Evolutionary conservation across 2,888 invertebrate species (phyloP), one percentile per base, ranked within the genome.

Genomic region (Phortica magna): DNA sequence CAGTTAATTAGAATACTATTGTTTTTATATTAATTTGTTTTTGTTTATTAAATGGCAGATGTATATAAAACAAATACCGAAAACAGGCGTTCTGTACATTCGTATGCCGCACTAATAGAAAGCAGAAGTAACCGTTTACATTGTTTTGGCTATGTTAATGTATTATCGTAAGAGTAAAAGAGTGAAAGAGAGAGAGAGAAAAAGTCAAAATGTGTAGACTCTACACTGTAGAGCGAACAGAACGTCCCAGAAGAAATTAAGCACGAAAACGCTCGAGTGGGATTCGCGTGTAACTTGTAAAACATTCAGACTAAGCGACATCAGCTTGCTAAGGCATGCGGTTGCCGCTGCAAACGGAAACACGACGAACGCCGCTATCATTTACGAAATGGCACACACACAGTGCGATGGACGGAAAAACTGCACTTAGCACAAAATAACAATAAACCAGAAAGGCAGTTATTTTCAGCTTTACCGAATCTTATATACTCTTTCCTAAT

Each of bases 311-410:
- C 70, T 31, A 7, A 61, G 61, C 55, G 19, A 77, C 77, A 77
- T 57, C 67, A 75, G 68, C 76, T 22, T 61, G 61, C 19, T 61
- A 17, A 17, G 61, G 19, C 22, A 22, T 22, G 19, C 22, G 59
- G 19, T 19, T 31, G 12, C 65, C 4, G 31, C 53, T 57, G 72
- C 43, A 48, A 72, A 65, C 59, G 73, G 73, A 65, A 77, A 68
- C 78, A 80, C 77, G 79, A 73, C 73, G 78, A 78, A 31, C 74
- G 53, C 65, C 71, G 81, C 83, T 79, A 85, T 81, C 84, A 87
- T 87, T 85, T 85, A 82, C 80, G 80, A 82, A 85, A 88, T 87
- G 88, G 88, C 88, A 87, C 86, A 85, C 84, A 84, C 82, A 83
- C n/a, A n/a, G n/a, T n/a, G 79, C 78, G 77, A 74, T 72, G 67